Evolutionary conservation across 2,113 vertebrate species (phyloP).

Genomic region (Toxotes jaculatrix): DNA sequence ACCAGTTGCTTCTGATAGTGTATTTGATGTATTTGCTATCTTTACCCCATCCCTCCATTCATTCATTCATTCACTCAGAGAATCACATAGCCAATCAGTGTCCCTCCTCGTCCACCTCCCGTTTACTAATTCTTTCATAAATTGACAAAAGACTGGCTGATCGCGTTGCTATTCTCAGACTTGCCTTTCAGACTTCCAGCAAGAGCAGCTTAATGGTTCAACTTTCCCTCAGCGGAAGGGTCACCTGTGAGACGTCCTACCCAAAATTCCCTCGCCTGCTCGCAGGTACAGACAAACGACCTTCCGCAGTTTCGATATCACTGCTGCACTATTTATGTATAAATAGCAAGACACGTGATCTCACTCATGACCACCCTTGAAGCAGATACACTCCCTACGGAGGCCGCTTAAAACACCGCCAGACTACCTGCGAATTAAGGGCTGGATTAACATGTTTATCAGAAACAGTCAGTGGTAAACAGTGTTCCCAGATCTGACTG

Average conservation of each 20-base stretch:
- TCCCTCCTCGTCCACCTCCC: neutral
- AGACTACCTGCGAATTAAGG: slow-evolving; percentile 14
- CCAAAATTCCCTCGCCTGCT: neutral
- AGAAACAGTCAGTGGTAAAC: neutral
- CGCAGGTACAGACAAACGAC: slow-evolving; percentile 35
- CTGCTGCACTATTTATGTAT: slow-evolving; percentile 66
- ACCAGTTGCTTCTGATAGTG: neutral
- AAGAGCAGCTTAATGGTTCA: slow-evolving; percentile 30
- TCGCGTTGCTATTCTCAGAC: slow-evolving; percentile 24
- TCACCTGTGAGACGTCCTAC: slow-evolving; percentile 50
- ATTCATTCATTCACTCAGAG: slow-evolving; percentile 19
- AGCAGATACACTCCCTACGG: slow-evolving; percentile 9
- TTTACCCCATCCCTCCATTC: neutral
- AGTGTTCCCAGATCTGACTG: neutral
- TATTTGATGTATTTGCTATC: neutral
- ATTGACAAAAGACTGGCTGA: neutral
- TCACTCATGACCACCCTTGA: slow-evolving; percentile 26
- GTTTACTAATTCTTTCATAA: slow-evolving; percentile 1
- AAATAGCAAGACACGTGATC: slow-evolving; percentile 71
- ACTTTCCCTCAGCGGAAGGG: slow-evolving; percentile 37
- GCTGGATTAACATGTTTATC: slow-evolving; percentile 15
- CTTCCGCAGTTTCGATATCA: slow-evolving; percentile 58
- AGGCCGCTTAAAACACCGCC: neutral
- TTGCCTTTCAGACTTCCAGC: slow-evolving; percentile 56
- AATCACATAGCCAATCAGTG: neutral